Conservation (phyloP, 2,113 vertebrate genomes). For the Saimiri boliviensis region DNA sequence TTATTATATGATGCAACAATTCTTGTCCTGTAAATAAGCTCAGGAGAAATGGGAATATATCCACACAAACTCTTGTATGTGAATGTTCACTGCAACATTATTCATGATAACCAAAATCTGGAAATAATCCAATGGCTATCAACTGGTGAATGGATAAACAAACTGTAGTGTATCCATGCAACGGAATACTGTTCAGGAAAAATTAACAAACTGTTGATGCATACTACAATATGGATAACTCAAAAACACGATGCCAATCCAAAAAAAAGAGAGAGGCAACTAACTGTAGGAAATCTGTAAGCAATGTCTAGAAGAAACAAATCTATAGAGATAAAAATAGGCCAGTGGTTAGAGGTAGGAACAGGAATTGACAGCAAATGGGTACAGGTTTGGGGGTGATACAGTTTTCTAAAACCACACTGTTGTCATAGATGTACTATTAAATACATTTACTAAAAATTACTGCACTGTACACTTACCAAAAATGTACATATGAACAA, state of each 20-base stretch:
- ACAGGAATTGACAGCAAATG: not conserved
- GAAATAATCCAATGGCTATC: not conserved
- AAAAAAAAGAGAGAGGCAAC: not conserved
- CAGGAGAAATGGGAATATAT: not conserved
- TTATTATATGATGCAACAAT: not conserved
- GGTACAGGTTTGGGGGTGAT: too few species aligned
- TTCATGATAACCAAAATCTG: not conserved
- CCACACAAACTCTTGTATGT: not conserved
- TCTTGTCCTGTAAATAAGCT: not conserved
- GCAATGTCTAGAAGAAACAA: not conserved
- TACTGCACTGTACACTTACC: not conserved
- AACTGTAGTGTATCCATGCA: not conserved
- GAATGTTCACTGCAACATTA: not conserved
- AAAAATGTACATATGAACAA: not conserved
- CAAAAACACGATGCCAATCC: not conserved
- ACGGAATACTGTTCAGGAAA: not conserved
- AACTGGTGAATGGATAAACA: not conserved
- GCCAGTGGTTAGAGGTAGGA: not conserved
- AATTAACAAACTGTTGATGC: not conserved
- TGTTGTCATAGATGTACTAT: not conserved
- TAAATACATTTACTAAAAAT: not conserved
- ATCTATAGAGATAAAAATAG: not conserved
- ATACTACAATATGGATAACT: not conserved
- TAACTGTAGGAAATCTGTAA: not conserved
- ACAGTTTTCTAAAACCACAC: not conserved